A percentile compares a stretch with the other conserved stretches of the same genome.
Conservation (phyloP, 2,888 invertebrate species). For the Clitarchus hookeri region DNA sequence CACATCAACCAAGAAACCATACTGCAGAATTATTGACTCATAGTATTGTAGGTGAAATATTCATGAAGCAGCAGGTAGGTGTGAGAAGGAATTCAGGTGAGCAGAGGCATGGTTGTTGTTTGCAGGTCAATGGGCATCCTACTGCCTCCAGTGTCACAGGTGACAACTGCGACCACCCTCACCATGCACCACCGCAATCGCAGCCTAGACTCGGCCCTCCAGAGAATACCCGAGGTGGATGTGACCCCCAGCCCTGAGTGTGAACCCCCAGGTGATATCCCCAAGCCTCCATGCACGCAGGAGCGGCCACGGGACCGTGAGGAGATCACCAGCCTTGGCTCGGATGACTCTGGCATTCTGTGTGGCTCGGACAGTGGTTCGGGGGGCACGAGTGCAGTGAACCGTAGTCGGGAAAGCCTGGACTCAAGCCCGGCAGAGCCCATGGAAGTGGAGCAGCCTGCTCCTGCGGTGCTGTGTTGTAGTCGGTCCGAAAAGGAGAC, state of each 20-base stretch:
- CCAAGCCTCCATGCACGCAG: slow-evolving; percentile 36
- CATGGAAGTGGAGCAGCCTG: slow-evolving; percentile 17
- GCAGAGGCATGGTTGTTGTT: neutral
- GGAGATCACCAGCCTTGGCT: slow-evolving; percentile 68
- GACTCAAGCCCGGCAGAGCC: slow-evolving; percentile 58
- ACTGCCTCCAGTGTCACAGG: slow-evolving; percentile 64
- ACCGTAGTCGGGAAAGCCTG: slow-evolving; percentile 73
- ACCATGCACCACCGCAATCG: slow-evolving; percentile 85
- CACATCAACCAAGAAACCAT: no score
- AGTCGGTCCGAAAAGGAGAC: slow-evolving; percentile 34
- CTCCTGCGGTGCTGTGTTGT: slow-evolving; percentile 34
- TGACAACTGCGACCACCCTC: slow-evolving; percentile 56
- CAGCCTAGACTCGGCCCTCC: slow-evolving; percentile 86
- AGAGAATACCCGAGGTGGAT: slow-evolving; percentile 86
- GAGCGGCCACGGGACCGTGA: slow-evolving; percentile 55
- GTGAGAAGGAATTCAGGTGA: no score
- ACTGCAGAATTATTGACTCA: no score
- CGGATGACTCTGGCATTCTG: slow-evolving; percentile 79
- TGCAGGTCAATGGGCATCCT: slow-evolving; percentile 68
- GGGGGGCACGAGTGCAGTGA: slow-evolving; percentile 56
- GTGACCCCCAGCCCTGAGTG: slow-evolving; percentile 68
- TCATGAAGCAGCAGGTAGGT: no score
- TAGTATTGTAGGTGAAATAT: no score
- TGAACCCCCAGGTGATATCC: slow-evolving; percentile 49
- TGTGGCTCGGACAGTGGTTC: slow-evolving; percentile 61